Conservation (phyloP, 53 echinoderm and acorn worm species). For the Holothuria scabra region DNA sequence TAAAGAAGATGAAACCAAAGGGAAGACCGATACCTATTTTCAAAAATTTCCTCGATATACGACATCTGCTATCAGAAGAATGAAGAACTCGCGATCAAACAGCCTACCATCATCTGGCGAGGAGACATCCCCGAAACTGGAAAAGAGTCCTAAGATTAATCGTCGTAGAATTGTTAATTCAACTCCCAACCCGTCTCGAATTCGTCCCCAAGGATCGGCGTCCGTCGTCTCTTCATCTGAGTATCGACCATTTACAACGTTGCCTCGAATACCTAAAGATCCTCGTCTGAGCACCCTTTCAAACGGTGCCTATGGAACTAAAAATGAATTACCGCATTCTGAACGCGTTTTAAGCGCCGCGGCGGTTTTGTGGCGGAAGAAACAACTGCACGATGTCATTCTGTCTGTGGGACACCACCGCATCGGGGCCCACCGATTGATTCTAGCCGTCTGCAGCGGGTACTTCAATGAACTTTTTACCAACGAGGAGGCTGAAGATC, state of each 20-base stretch:
- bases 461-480: constrained; percentile 88
- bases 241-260: constrained; percentile 3
- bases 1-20: no score
- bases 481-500: constrained; percentile 62
- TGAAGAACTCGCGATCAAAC: constrained; percentile 6
- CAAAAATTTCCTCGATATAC: no score
- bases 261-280: constrained; percentile 41
- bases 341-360: constrained; percentile 49
- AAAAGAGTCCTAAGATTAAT: neutral
- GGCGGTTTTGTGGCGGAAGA: constrained; percentile 75
- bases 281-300: constrained; percentile 54
- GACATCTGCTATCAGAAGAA: neutral
- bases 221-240: neutral
- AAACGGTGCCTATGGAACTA: neutral
- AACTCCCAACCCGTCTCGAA: constrained; percentile 1
- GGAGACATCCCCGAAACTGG: neutral
- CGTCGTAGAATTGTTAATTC: constrained; percentile 6
- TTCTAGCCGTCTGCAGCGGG: constrained; percentile 83
- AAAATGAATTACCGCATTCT: constrained; percentile 34
- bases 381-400: constrained; percentile 83
- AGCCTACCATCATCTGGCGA: neutral
- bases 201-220: neutral
- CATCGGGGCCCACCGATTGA: constrained; percentile 79
- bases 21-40: no score
- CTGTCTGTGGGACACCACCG: constrained; percentile 81